These are phyloP conservation scores for Exocentrus adspersus DNA, from an alignment of 2,888 invertebrate species.

Conservation along the genomic window DNA sequence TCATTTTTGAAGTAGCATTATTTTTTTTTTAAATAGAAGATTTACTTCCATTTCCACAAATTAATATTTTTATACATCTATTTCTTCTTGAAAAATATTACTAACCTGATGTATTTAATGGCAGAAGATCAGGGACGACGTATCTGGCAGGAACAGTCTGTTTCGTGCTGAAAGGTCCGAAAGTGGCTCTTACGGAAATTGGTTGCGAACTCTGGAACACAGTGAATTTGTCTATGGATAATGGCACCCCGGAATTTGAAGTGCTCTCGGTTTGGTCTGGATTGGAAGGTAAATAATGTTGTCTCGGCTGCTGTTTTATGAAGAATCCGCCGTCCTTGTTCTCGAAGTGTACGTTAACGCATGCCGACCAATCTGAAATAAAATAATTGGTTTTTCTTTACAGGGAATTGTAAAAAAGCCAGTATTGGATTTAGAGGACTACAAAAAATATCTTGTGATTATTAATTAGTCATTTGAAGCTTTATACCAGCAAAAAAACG, in stretches of 20 bases:
- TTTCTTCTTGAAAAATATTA: too few relatives aligned
- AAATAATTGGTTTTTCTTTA: too few relatives aligned
- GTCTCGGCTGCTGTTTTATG: conserved; percentile 82
- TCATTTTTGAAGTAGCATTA: too few relatives aligned
- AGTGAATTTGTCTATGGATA: conserved; percentile 89
- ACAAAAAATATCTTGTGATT: too few relatives aligned
- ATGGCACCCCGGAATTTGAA: conserved; percentile 70
- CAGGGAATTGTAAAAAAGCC: too few relatives aligned
- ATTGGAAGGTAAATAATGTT: conserved; percentile 67
- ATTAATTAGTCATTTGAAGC: too few relatives aligned
- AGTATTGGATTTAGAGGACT: too few relatives aligned
- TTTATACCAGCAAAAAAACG: too few relatives aligned
- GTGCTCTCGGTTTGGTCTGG: conserved; percentile 49
- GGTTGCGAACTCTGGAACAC: conserved; percentile 92
- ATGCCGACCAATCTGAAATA: conserved; percentile 73
- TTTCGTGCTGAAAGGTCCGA: conserved; percentile 95
- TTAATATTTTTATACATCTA: too few relatives aligned
- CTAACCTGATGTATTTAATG: conserved; percentile 59
- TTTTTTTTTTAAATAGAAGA: too few relatives aligned
- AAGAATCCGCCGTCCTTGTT: conserved; percentile 93
- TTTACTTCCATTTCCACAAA: too few relatives aligned
- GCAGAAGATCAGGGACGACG: conserved; percentile 84
- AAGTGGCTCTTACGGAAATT: conserved; percentile 89
- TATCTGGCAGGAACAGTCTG: conserved; percentile 92
- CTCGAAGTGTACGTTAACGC: conserved; percentile 91